Evolutionary conservation across 35 echinoderm and acorn worm genomes (phyloP).

Genomic region (Apostichopus parvimensis): DNA sequence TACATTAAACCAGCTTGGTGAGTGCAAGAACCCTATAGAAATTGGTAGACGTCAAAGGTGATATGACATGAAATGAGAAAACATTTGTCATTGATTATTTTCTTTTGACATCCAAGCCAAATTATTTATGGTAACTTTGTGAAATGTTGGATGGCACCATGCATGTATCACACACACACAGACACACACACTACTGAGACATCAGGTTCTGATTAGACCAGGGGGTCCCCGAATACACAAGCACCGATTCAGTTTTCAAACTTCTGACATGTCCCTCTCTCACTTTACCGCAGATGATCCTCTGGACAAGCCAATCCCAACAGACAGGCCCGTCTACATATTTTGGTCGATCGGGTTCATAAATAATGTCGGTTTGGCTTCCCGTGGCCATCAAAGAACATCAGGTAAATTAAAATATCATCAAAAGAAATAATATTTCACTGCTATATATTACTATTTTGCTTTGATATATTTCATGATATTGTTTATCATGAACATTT

Average conservation of each 20-base stretch:
- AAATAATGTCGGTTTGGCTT: conserved; percentile 54
- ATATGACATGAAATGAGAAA: too few relatives aligned
- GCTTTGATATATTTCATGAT: neutral
- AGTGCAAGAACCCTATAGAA: too few relatives aligned
- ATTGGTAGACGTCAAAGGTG: too few relatives aligned
- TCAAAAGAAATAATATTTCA: neutral
- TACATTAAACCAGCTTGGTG: too few relatives aligned
- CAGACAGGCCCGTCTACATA: conserved; percentile 65
- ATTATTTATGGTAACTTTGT: too few relatives aligned
- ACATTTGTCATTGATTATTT: too few relatives aligned
- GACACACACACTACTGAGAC: neutral
- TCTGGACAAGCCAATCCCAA: conserved; percentile 68
- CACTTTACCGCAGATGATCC: conserved; percentile 51
- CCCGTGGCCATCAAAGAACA: neutral
- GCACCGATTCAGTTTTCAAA: neutral
- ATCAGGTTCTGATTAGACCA: neutral
- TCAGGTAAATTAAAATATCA: neutral
- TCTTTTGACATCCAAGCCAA: too few relatives aligned
- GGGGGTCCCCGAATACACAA: neutral
- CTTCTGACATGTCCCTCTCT: neutral
- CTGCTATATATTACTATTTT: neutral
- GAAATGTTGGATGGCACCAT: too few relatives aligned
- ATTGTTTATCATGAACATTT: neutral
- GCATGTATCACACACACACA: neutral
- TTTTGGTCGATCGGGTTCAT: conserved; percentile 83